Evolutionary conservation across 2,113 vertebrate genomes (phyloP), one percentile per base, ranked within the genome.

Genomic region (Neofelis nebulosa): DNA sequence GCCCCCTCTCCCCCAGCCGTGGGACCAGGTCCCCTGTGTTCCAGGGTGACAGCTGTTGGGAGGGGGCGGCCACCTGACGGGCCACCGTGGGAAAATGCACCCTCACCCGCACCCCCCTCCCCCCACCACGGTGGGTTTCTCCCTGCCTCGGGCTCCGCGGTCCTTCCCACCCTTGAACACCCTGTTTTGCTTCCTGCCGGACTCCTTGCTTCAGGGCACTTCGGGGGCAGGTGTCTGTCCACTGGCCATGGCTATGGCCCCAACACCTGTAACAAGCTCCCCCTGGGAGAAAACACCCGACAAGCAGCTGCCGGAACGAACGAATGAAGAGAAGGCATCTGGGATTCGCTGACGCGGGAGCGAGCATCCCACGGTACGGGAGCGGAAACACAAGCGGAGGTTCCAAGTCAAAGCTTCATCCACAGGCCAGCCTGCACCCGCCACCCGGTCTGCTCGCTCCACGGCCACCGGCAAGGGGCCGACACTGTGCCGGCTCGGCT

Each of bases 1-100:
- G 41, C 16, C 19, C 1, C 0, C 3, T 1, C 57, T 8, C n/a
- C 78, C 7, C 79, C 68, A 61, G 23, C 80, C 45, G 4, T 3
- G 29, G 31, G 69, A 33, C 80, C 61, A 19, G 21, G 21, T 23
- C 57, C 57, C 57, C 55, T 55, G 21, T 2, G 19, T 23, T 21
- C 57, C 19, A 23, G 57, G 57, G 8, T 8, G 8, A 61, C 57
- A 9, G 57, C 57, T 23, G 21, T 61, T 23, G 57, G 57, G 57
- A 23, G 57, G 57, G 18, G 5, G 19, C 5, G 52, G 55, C 55
- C 55, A 57, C 55, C 5, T 57, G 55, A 57, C 55, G 7, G 57
- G 55, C 55, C 18, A 18, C 18, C 19, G 18, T 57, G 55, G 57
- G 21, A 7, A 15, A 19, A 21, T 29, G 14, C 7, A n/a, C 12